Conservation (phyloP, 2,113 vertebrate genomes). For the Haliaeetus leucogaster region DNA sequence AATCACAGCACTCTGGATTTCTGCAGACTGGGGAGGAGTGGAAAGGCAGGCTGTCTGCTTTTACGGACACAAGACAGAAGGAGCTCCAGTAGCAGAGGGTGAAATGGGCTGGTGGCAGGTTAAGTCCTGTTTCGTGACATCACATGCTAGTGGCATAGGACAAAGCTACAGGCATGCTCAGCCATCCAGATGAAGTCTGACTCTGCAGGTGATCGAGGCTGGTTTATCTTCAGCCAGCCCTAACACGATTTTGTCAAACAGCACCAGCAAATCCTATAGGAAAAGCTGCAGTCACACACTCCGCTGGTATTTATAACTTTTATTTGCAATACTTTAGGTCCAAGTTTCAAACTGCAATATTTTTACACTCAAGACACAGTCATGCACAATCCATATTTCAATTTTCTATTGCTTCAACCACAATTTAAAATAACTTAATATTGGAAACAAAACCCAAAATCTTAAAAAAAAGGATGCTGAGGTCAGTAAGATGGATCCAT, state of each 20-base stretch:
- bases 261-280: fast-evolving
- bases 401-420: constrained; percentile 99
- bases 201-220: fast-evolving
- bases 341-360: constrained; percentile 96
- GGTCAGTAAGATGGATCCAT: constrained; percentile 79
- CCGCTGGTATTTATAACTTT: constrained; percentile 75
- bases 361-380: constrained; percentile 99
- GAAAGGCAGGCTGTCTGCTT: background rate
- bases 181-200: background rate
- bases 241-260: background rate
- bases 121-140: background rate
- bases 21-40: background rate
- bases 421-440: constrained; percentile 93
- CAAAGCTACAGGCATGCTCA: background rate
- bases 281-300: background rate
- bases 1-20: too few relatives aligned
- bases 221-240: background rate
- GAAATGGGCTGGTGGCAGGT: fast-evolving
- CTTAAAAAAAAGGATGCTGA: constrained; percentile 75
- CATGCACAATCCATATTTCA: constrained; percentile 99
- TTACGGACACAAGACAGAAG: too few relatives aligned
- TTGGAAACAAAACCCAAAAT: constrained; percentile 77
- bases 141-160: fast-evolving
- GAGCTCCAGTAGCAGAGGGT: background rate
- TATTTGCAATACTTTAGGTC: constrained; percentile 90